Evolutionary conservation across 2,113 vertebrate genomes (phyloP).

Genomic region (Hydrochoerus hydrochaeris): DNA sequence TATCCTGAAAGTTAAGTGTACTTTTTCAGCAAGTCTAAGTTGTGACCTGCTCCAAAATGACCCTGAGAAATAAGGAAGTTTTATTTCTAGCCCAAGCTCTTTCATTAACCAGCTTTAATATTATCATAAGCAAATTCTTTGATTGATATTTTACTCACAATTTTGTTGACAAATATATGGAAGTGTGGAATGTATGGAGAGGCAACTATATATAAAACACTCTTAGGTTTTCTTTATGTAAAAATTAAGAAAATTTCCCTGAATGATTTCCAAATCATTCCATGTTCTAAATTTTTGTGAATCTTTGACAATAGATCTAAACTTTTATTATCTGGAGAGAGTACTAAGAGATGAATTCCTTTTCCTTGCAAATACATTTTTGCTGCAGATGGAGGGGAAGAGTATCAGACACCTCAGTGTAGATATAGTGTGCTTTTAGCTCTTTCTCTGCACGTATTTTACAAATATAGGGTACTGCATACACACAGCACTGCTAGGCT

Average conservation of each 20-base stretch:
- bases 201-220: background rate
- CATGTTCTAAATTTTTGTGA: constrained; percentile 33
- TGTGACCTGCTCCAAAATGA: background rate
- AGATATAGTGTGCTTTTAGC: too few relatives aligned
- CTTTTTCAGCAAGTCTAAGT: background rate
- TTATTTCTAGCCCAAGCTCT: background rate
- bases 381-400: background rate
- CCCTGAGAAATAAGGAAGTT: background rate
- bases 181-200: background rate
- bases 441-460: background rate
- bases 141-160: background rate
- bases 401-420: background rate
- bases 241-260: background rate
- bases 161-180: background rate
- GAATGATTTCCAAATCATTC: constrained; percentile 25
- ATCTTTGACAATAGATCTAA: background rate
- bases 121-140: background rate
- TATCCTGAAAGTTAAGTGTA: background rate
- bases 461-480: background rate
- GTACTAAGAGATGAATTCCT: background rate
- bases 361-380: background rate
- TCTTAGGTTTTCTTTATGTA: background rate
- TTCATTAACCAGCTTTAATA: background rate
- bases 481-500: background rate
- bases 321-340: background rate